Percentiles rank a stretch among this genome's conserved stretches.
These are phyloP conservation scores for Antennarius striatus DNA, from an alignment of 2,113 vertebrate genomes.

Conservation along the genomic window DNA sequence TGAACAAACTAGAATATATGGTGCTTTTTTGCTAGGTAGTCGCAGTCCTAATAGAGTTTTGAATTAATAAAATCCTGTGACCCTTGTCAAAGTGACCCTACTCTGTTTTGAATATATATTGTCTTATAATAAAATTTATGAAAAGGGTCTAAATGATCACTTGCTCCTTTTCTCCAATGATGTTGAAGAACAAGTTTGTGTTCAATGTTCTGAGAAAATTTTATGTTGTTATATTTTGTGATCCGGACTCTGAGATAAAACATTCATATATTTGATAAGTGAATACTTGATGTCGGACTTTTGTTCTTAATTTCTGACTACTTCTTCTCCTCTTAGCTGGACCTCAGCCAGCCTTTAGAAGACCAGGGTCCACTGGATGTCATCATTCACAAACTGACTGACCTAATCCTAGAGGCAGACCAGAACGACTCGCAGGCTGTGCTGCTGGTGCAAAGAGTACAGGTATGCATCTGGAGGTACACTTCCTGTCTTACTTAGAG, in stretches of 20 bases:
- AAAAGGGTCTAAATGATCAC: too few species aligned
- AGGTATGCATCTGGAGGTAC: constrained; percentile 75
- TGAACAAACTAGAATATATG: too few species aligned
- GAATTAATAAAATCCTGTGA: too few species aligned
- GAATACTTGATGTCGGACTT: background rate
- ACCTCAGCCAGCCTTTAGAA: constrained; percentile 93
- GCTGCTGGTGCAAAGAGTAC: constrained; percentile 93
- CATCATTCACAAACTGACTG: constrained; percentile 98
- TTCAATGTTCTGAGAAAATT: background rate
- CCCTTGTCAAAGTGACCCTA: too few species aligned
- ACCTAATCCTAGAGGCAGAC: constrained; percentile 96
- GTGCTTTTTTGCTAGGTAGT: too few species aligned
- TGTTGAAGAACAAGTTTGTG: background rate
- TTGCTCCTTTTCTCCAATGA: background rate
- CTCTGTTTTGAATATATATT: too few species aligned
- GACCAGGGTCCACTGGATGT: constrained; percentile 96
- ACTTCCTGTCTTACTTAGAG: accelerated
- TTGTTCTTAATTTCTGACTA: too few species aligned
- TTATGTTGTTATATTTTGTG: too few species aligned
- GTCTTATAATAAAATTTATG: too few species aligned
- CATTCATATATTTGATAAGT: constrained; percentile 17
- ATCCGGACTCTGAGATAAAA: background rate
- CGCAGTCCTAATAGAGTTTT: too few species aligned
- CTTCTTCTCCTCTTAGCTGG: constrained; percentile 79
- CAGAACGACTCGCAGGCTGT: constrained; percentile 95